These are phyloP conservation scores for Homalodisca vitripennis DNA, from an alignment of 1,140 invertebrate genomes.

Conservation along the genomic window DNA sequence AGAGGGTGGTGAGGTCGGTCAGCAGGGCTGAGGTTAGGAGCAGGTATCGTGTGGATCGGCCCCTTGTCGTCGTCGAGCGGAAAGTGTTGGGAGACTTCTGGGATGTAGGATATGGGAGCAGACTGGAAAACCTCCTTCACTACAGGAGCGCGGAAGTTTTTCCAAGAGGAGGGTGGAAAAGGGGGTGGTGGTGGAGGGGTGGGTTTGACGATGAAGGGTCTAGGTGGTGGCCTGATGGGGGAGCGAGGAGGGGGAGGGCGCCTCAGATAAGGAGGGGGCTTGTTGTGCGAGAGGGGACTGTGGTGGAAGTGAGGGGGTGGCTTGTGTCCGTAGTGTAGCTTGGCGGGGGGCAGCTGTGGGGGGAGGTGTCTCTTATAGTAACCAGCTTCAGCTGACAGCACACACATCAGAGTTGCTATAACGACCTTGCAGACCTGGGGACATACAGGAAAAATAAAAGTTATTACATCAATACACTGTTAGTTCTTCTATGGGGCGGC, in stretches of 20 bases:
- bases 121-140: conserved; percentile 35
- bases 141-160: conserved; percentile 34
- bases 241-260: conserved; percentile 12
- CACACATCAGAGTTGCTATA: no score
- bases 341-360: conserved; percentile 13
- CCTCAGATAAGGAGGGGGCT: background rate
- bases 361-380: conserved; percentile 24
- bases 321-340: conserved; percentile 30
- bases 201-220: conserved; percentile 8
- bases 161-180: conserved; percentile 25
- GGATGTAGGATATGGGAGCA: conserved; percentile 10
- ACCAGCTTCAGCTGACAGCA: no score
- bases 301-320: conserved; percentile 21
- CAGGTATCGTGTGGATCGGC: conserved; percentile 79
- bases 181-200: conserved; percentile 28
- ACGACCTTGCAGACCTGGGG: no score
- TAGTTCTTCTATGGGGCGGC: no score
- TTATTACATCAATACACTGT: no score
- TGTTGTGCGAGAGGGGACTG: background rate
- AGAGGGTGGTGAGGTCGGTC: conserved; percentile 32
- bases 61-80: conserved; percentile 55
- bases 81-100: conserved; percentile 24
- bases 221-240: conserved; percentile 13
- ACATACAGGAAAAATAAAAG: no score
- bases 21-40: conserved; percentile 65